These are phyloP conservation scores for Phoxinus dragarum DNA, from an alignment of 2,797 vertebrate genomes.

Conservation along the genomic window DNA sequence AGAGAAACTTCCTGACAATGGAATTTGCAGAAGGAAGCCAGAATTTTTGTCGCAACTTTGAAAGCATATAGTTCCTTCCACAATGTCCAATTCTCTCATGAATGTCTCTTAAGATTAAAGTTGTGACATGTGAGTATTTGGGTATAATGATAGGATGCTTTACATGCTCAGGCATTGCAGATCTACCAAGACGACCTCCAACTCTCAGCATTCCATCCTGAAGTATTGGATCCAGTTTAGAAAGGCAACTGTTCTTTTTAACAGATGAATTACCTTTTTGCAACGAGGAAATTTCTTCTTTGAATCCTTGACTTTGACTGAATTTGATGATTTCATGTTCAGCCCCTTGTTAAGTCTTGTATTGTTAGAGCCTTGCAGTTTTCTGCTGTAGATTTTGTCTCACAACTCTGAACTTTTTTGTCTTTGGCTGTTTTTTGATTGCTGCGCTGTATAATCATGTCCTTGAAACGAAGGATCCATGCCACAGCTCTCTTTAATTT, in stretches of 20 bases:
- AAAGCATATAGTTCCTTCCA: background rate
- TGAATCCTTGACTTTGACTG: background rate
- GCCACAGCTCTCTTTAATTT: background rate
- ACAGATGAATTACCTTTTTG: background rate
- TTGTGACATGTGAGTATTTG: no score
- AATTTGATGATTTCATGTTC: background rate
- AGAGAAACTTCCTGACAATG: background rate
- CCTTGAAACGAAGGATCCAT: background rate
- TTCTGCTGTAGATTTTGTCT: background rate
- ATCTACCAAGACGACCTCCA: no score
- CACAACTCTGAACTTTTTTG: background rate
- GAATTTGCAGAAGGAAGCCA: background rate
- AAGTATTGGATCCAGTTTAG: no score
- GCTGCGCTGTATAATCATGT: background rate
- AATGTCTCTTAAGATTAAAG: conserved; percentile 9
- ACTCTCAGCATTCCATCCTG: no score
- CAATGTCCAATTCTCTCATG: background rate
- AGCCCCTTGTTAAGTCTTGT: background rate
- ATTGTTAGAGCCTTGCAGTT: background rate
- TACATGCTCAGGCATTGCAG: no score
- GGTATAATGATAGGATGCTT: no score
- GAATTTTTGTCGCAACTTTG: background rate
- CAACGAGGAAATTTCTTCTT: background rate
- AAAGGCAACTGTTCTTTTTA: no score
- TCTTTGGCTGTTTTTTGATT: background rate